phyloP scores from a whole-genome alignment of 2,113 vertebrate genomes.

The Potamarius usumacintae region DNA sequence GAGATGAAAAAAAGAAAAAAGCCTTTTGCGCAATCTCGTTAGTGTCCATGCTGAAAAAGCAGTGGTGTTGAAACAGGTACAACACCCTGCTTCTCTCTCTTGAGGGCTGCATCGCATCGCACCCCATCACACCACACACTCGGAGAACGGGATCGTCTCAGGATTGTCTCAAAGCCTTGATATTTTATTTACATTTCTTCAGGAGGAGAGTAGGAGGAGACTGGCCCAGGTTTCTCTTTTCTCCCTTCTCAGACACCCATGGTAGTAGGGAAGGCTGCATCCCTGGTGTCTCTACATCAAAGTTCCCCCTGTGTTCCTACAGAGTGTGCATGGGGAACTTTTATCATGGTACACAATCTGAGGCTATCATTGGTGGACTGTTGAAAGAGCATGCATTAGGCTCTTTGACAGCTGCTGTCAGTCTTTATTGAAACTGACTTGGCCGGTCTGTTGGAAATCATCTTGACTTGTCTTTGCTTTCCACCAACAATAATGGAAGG shows the following conservation, averaged over 20 bases:
- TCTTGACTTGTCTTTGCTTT: constrained; percentile 51
- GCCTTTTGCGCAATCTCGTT: constrained; percentile 63
- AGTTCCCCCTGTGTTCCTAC: constrained; percentile 63
- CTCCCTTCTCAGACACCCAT: constrained; percentile 58
- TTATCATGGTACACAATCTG: constrained; percentile 64
- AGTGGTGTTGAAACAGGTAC: constrained; percentile 55
- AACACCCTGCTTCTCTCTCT: constrained; percentile 40
- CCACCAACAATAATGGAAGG: constrained; percentile 35
- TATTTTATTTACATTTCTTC: constrained; percentile 73
- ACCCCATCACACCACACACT: neutral
- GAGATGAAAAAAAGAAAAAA: constrained; percentile 53
- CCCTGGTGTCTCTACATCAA: constrained; percentile 64
- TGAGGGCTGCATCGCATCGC: neutral
- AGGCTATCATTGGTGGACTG: constrained; percentile 58
- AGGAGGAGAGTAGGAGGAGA: constrained; percentile 49
- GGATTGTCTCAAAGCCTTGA: constrained; percentile 61
- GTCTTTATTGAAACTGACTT: constrained; percentile 57
- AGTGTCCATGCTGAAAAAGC: constrained; percentile 57
- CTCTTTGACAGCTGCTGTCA: constrained; percentile 56
- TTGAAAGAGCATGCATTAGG: constrained; percentile 66
- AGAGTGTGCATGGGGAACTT: constrained; percentile 64
- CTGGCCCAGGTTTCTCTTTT: constrained; percentile 54
- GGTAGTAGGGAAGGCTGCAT: constrained; percentile 54
- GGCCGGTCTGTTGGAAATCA: constrained; percentile 50
- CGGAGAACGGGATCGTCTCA: neutral